A percentile compares a stretch with the other conserved stretches of the same genome.
phyloP scores from a whole-genome alignment of 1,140 invertebrate genomes.

The Sinonovacula constricta region DNA sequence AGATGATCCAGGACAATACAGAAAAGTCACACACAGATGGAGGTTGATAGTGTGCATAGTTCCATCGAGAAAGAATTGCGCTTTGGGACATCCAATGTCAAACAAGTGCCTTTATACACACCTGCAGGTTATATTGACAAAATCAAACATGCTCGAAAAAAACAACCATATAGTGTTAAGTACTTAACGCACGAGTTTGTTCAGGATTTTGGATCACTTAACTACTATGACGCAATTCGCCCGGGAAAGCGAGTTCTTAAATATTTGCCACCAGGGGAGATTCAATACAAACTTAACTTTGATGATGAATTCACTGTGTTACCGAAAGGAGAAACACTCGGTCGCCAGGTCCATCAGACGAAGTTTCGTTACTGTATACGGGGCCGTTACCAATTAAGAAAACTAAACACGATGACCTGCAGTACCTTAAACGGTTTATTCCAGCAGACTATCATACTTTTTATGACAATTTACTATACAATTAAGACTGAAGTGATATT shows the following conservation, averaged over 20 bases:
- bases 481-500: no score
- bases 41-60: conserved; percentile 24
- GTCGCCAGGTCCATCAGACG: not conserved
- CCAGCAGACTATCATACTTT: conserved; percentile 47
- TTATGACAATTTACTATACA: conserved; percentile 26
- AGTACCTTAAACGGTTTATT: conserved; percentile 40
- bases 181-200: conserved; percentile 32
- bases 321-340: conserved; percentile 8
- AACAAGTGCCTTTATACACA: no score
- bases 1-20: conserved; percentile 2
- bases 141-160: conserved; percentile 5
- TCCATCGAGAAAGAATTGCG: conserved; percentile 9
- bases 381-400: conserved; percentile 25
- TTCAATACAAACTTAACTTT: conserved; percentile 9
- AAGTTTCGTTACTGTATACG: not conserved
- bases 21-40: conserved; percentile 29
- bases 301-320: conserved; percentile 1
- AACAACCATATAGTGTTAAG: conserved; percentile 8
- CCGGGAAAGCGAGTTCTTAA: conserved; percentile 11
- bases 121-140: no score
- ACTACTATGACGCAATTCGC: conserved; percentile 19
- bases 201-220: conserved; percentile 6
- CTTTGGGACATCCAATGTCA: no score
- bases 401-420: conserved; percentile 42
- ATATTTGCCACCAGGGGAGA: conserved; percentile 9